Evolutionary conservation across 2,888 invertebrate genomes (phyloP).

Genomic region (Labia minor): DNA sequence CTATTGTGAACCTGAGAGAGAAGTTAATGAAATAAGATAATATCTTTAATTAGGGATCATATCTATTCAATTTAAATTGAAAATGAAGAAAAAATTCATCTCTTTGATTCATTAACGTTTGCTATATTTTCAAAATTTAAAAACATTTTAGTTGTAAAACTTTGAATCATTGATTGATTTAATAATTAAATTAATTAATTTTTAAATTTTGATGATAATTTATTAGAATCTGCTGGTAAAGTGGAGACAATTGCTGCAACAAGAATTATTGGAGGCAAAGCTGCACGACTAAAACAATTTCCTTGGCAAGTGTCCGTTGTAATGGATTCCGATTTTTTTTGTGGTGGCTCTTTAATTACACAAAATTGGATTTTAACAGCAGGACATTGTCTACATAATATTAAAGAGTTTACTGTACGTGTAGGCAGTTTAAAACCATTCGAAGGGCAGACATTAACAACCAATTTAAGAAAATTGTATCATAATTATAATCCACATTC

Average conservation of each 20-base stretch:
- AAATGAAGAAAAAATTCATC: too few relatives aligned
- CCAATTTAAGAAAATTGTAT: background rate
- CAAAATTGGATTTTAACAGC: constrained; percentile 3
- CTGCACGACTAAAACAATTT: background rate
- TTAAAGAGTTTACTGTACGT: background rate
- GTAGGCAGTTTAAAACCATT: background rate
- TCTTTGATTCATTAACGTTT: too few relatives aligned
- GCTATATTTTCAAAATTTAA: too few relatives aligned
- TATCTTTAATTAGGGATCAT: too few relatives aligned
- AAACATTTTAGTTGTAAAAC: too few relatives aligned
- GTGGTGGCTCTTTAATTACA: background rate
- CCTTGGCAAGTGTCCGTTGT: background rate
- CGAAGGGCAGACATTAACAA: background rate
- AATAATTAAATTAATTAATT: too few relatives aligned
- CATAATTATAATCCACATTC: background rate
- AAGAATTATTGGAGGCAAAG: background rate
- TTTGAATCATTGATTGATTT: too few relatives aligned
- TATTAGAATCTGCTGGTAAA: background rate
- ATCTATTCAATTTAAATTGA: too few relatives aligned
- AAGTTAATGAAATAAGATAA: too few relatives aligned
- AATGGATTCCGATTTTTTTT: background rate
- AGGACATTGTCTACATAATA: background rate
- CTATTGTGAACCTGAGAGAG: too few relatives aligned
- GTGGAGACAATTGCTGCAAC: background rate
- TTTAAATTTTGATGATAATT: too few relatives aligned